A percentile compares a stretch with the other conserved stretches of the same genome.
phyloP scores from a whole-genome alignment of 1,140 invertebrate species.

The Meloidogyne chitwoodi region DNA sequence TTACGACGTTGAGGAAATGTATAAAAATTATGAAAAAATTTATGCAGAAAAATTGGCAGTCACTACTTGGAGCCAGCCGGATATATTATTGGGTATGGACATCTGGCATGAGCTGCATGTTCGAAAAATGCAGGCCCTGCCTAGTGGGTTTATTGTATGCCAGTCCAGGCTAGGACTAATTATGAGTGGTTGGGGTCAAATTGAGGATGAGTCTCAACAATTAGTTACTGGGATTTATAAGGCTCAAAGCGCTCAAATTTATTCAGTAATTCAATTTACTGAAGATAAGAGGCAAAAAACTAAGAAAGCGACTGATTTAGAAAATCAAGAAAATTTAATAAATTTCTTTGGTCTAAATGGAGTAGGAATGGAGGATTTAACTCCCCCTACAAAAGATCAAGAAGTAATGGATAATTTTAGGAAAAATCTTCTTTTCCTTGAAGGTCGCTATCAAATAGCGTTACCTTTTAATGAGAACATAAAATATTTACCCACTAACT shows the following conservation, averaged over 20 bases:
- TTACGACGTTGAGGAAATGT: no score
- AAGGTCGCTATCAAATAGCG: background rate
- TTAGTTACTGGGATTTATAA: no score
- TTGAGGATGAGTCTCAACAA: background rate
- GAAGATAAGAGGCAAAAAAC: background rate
- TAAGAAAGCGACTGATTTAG: background rate
- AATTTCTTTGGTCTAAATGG: background rate
- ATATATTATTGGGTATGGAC: no score
- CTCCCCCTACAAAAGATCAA: background rate
- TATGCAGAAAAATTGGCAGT: no score
- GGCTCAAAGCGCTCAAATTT: background rate
- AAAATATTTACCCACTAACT: background rate
- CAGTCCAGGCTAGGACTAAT: background rate
- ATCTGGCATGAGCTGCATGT: no score
- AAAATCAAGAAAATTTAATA: background rate
- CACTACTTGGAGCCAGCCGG: no score
- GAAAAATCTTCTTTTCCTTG: background rate
- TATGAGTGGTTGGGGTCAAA: background rate
- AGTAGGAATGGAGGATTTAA: background rate
- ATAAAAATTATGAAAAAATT: no score
- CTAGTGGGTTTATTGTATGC: background rate
- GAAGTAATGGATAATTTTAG: background rate
- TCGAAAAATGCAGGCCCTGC: no score
- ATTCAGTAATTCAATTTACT: background rate
- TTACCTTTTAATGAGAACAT: background rate